Conservation (phyloP, 2,797 vertebrate species). For the Acanthurus leucopareius region DNA sequence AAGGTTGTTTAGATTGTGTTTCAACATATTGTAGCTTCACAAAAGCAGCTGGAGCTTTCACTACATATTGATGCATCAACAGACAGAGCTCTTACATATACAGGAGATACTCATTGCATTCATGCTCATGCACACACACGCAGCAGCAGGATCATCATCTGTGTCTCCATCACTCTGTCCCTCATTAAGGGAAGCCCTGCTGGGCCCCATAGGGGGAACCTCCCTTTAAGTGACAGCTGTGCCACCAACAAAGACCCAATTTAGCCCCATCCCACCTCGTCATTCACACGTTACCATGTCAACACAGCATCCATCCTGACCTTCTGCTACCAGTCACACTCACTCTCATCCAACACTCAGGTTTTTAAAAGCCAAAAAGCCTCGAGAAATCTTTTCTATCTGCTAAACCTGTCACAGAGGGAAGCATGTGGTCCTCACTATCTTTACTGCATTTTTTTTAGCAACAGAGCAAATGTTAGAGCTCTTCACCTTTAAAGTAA, state of each 20-base stretch:
- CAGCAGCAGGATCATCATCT: constrained; percentile 55
- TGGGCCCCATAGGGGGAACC: constrained; percentile 69
- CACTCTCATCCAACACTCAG: constrained; percentile 48
- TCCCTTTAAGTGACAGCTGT: constrained; percentile 81
- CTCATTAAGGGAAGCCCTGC: constrained; percentile 79
- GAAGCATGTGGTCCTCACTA: neutral
- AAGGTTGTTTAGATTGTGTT: constrained; percentile 46
- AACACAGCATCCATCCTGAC: constrained; percentile 77
- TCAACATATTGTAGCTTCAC: neutral
- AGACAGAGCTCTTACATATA: constrained; percentile 19
- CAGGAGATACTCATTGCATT: constrained; percentile 12
- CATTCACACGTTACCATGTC: constrained; percentile 79
- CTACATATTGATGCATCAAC: neutral
- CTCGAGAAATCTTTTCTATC: constrained; percentile 14
- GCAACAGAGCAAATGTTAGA: neutral
- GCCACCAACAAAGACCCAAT: constrained; percentile 78
- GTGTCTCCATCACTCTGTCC: constrained; percentile 61
- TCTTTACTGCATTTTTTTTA: neutral
- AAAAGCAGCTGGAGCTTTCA: constrained; percentile 33
- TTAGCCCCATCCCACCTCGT: constrained; percentile 73
- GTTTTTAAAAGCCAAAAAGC: constrained; percentile 43
- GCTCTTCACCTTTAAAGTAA: neutral
- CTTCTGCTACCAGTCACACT: constrained; percentile 70
- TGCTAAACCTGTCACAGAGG: neutral
- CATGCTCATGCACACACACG: constrained; percentile 20